Evolutionary conservation across 2,113 vertebrate genomes (phyloP).

Genomic region (Vidua chalybeata): DNA sequence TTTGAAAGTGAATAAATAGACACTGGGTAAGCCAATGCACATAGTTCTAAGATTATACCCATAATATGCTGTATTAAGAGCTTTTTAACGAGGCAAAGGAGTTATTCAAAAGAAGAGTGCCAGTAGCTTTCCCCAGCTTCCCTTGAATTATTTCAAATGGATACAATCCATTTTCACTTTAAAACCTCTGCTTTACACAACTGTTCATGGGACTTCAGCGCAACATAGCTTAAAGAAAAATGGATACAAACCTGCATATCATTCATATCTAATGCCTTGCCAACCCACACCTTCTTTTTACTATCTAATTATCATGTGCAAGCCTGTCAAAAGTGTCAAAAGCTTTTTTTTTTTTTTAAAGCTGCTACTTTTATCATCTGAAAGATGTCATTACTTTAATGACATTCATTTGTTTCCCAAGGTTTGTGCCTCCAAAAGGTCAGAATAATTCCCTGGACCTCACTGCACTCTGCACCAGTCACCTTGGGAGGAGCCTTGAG

Average conservation of each 20-base stretch:
- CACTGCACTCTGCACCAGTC: not conserved
- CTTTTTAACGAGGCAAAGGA: not conserved
- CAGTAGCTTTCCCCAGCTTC: not conserved
- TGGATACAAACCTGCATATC: not conserved
- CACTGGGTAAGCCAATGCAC: not conserved
- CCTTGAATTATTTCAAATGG: not conserved
- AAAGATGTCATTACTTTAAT: not conserved
- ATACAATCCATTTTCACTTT: not conserved
- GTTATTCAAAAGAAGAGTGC: not conserved
- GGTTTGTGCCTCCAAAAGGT: not conserved
- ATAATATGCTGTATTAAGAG: not conserved
- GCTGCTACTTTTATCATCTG: not conserved
- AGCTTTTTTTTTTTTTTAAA: not conserved
- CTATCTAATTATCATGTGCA: slow-evolving; percentile 17
- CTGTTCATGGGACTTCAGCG: not conserved
- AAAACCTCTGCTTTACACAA: not conserved
- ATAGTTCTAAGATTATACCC: not conserved
- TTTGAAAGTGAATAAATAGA: not conserved
- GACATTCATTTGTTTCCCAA: not conserved
- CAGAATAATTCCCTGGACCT: not conserved
- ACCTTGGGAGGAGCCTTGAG: not conserved
- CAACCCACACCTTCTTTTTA: slow-evolving; percentile 23
- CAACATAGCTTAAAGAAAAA: not conserved
- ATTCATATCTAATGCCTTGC: not conserved
- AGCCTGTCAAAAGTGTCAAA: slow-evolving; percentile 34